Evolutionary conservation across 1,140 invertebrate species (phyloP).

Genomic region (Phenacoccus solenopsis): DNA sequence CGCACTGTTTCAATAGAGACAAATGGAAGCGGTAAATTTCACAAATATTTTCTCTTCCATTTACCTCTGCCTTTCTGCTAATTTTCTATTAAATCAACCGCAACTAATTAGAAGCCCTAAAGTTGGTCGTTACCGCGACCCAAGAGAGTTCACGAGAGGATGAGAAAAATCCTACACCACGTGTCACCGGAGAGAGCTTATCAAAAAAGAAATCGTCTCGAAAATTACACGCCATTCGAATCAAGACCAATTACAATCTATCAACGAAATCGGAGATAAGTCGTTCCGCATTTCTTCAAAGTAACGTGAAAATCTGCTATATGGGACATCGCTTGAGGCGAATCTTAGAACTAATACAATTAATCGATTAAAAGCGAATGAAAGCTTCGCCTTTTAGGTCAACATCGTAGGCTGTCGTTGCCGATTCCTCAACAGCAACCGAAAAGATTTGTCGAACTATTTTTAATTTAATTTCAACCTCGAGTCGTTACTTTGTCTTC

Average conservation of each 20-base stretch:
- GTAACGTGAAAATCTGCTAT: too few species aligned
- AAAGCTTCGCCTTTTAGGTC: too few species aligned
- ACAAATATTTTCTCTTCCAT: neutral
- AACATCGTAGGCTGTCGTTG: too few species aligned
- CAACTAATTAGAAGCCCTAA: neutral
- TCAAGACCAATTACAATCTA: neutral
- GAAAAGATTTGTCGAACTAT: too few species aligned
- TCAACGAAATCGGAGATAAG: neutral
- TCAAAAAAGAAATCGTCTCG: neutral
- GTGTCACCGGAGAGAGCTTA: neutral
- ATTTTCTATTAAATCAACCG: constrained; percentile 2
- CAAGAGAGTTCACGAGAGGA: too few species aligned
- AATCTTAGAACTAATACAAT: too few species aligned
- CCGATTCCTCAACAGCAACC: too few species aligned
- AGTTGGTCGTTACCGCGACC: neutral
- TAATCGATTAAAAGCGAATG: too few species aligned
- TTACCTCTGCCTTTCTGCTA: neutral
- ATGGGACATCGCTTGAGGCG: too few species aligned
- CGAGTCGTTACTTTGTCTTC: too few species aligned
- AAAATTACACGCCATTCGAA: neutral
- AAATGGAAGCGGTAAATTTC: neutral
- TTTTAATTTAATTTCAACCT: too few species aligned
- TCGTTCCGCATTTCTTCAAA: too few species aligned
- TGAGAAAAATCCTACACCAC: neutral
- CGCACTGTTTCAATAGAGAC: neutral